Evolutionary conservation across 2,888 invertebrate species (phyloP), one percentile per base, ranked within the genome.

Genomic region (Hyposoter dolosus): DNA sequence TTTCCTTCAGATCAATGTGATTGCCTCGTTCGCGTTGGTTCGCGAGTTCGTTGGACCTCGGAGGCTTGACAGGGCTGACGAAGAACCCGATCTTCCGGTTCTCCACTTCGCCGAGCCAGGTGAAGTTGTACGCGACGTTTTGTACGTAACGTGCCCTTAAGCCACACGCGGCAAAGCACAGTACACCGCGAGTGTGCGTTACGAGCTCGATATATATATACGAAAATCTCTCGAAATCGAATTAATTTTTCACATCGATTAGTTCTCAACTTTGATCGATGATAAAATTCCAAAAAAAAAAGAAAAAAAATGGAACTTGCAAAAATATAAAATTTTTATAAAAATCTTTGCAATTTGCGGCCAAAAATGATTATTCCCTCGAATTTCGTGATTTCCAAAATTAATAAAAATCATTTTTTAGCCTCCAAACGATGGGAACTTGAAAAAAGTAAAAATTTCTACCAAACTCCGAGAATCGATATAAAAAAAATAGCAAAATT

Each of bases 31-130:
- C 81, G 65, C 81, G 72, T 81, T 76, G 68, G 68, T 82, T 53
- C 72, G 75, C 75, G 82, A 69, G 82, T 82, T 82, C 82, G 82
- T 82, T 82, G 82, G 82, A 82, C 82, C 75, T 82, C 50, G 43
- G 71, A 72, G 76, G 68, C 83, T 80, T 88, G 88, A 89, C 90
- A 87, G 79, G 60, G 56, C 79, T 69, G 69, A 69, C 87, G 90
- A 88, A 90, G 86, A 89, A 89, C 91, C 89, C 88, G 90, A 90
- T 91, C 90, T 91, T 91, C 91, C 91, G 91, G 92, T 91, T 91
- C 88, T 89, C 87, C 84, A 84, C 86, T 84, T 83, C 75, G 77
- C 45, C 56, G 65, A 82, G 68, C 80, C 74, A 82, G 83, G 81
- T 81, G 83, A 83, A 80, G 83, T 82, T 74, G n/a, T 68, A 78